Conservation (phyloP, 2,797 vertebrate species). For the Echiichthys vipera region DNA sequence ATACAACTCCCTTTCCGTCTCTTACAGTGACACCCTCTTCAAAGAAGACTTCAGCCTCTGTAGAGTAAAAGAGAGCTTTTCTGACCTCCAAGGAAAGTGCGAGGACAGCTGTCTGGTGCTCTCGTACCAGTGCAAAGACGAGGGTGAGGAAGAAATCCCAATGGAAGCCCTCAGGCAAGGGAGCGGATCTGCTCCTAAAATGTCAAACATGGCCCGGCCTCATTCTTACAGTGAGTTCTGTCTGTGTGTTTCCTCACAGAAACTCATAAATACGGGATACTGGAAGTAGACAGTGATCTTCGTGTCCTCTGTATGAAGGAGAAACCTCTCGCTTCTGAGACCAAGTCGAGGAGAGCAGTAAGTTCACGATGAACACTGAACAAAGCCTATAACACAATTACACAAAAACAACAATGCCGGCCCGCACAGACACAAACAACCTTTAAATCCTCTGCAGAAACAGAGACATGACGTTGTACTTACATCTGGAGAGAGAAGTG, state of each 20-base stretch:
- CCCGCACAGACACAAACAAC: too few species aligned
- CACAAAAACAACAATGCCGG: not conserved
- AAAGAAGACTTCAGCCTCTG: slow-evolving; percentile 87
- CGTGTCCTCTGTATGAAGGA: slow-evolving; percentile 83
- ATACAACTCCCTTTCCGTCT: not conserved
- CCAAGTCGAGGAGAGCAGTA: slow-evolving; percentile 85
- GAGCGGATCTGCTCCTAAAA: too few species aligned
- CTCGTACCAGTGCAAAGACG: slow-evolving; percentile 84
- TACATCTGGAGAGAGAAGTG: too few species aligned
- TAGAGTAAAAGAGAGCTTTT: slow-evolving; percentile 71
- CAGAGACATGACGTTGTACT: not conserved
- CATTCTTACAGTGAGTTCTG: not conserved
- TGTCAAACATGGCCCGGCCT: not conserved
- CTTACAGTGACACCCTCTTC: slow-evolving; percentile 87
- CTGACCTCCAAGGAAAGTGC: slow-evolving; percentile 61
- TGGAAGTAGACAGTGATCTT: slow-evolving; percentile 83
- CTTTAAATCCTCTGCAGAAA: not conserved
- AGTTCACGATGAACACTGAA: slow-evolving; percentile 27
- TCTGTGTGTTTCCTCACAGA: slow-evolving; percentile 69
- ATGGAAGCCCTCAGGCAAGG: not conserved
- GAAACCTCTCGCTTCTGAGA: slow-evolving; percentile 84
- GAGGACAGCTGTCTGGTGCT: slow-evolving; percentile 81
- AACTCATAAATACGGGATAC: slow-evolving; percentile 86
- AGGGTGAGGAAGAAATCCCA: slow-evolving; percentile 71
- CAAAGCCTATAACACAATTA: too few species aligned